Percentiles rank a stretch among this genome's conserved stretches.
Conservation (phyloP, 2,888 invertebrate genomes). For the Bibio marci region DNA sequence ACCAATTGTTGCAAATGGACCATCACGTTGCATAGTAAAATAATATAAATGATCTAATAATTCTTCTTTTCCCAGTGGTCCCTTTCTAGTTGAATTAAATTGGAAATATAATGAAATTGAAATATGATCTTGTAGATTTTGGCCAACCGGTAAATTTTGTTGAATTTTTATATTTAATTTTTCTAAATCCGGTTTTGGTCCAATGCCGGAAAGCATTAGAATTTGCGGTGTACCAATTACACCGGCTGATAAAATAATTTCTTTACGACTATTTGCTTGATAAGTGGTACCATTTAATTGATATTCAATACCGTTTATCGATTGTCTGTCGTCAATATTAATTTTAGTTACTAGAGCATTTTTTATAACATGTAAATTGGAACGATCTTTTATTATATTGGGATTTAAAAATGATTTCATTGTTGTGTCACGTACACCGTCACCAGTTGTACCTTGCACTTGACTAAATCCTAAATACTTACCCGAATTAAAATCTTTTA, state of each 20-base stretch:
- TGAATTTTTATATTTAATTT: constrained; percentile 39
- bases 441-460: constrained; percentile 32
- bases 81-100: constrained; percentile 23
- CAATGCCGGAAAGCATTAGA: constrained; percentile 66
- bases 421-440: constrained; percentile 56
- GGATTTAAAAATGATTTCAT: constrained; percentile 50
- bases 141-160: constrained; percentile 47
- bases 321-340: constrained; percentile 29
- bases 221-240: constrained; percentile 65
- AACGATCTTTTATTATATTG: constrained; percentile 24
- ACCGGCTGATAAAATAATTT: constrained; percentile 64
- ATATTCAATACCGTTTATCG: constrained; percentile 30
- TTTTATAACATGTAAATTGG: constrained; percentile 40
- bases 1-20: constrained; percentile 30
- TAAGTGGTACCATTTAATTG: constrained; percentile 36
- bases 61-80: constrained; percentile 6
- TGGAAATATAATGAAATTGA: constrained; percentile 28
- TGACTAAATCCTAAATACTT: constrained; percentile 32
- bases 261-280: constrained; percentile 35
- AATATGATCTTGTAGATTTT: constrained; percentile 66
- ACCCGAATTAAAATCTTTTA: constrained; percentile 26
- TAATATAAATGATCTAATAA: constrained; percentile 19
- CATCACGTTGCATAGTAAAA: constrained; percentile 33
- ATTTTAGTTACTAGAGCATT: constrained; percentile 37
- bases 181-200: constrained; percentile 41